Evolutionary conservation across 2,888 invertebrate species (phyloP).

Genomic region (Nephrotoma guestfalica): DNA sequence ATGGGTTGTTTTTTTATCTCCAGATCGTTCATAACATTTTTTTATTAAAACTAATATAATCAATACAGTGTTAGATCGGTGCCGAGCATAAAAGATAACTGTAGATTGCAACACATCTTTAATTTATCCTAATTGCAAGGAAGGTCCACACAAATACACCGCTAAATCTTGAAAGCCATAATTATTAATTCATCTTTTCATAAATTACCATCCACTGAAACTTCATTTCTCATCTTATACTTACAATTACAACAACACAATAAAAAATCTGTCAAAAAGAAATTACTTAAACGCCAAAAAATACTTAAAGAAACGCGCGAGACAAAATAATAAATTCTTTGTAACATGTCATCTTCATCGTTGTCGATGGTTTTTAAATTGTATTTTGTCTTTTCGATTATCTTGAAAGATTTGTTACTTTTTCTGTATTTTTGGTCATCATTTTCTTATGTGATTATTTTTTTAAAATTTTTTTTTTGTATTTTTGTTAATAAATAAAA

Average conservation of each 20-base stretch:
- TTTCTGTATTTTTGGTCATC: neutral
- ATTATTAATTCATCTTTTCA: neutral
- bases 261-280: neutral
- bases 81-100: too few relatives aligned
- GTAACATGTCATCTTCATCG: constrained; percentile 2
- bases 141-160: neutral
- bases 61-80: too few relatives aligned
- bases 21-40: too few relatives aligned
- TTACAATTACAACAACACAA: neutral
- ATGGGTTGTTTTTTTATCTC: too few relatives aligned
- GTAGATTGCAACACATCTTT: too few relatives aligned
- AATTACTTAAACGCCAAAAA: neutral
- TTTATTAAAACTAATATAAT: too few relatives aligned
- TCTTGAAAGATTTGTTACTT: neutral
- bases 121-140: too few relatives aligned
- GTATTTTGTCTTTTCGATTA: neutral
- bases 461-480: neutral
- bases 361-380: neutral
- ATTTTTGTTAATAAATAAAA: neutral
- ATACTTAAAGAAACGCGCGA: neutral
- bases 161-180: neutral
- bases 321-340: constrained; percentile 2
- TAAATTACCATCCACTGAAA: neutral
- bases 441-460: neutral
- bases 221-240: neutral